phyloP scores from a whole-genome alignment of 2,797 vertebrate genomes.

The Meriones psammophilus region DNA sequence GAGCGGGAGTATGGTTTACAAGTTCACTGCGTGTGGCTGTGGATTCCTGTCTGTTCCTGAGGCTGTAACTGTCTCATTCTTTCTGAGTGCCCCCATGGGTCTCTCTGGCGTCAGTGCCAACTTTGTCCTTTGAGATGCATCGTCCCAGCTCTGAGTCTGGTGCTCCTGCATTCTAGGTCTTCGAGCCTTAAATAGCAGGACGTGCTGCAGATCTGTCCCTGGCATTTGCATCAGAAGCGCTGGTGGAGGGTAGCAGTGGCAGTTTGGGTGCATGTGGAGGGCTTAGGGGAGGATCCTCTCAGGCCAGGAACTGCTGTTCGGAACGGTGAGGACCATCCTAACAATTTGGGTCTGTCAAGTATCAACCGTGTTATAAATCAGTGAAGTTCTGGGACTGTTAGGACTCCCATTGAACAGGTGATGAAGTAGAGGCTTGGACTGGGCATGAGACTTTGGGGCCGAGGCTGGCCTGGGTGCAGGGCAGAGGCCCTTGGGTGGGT shows the following conservation, averaged over 20 bases:
- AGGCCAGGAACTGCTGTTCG: neutral
- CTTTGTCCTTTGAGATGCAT: neutral
- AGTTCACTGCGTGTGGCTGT: neutral
- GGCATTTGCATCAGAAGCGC: neutral
- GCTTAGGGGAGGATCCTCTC: neutral
- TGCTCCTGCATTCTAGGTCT: neutral
- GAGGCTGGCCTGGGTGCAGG: neutral
- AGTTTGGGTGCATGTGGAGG: neutral
- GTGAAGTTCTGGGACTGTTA: neutral
- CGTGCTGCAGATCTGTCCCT: neutral
- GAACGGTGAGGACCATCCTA: neutral
- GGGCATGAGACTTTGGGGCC: neutral
- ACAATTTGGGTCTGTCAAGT: neutral
- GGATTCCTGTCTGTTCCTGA: neutral
- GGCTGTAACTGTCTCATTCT: neutral
- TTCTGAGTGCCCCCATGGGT: neutral
- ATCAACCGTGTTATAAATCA: neutral
- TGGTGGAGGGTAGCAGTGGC: rapidly evolving
- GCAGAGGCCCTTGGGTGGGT: neutral
- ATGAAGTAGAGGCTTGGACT: neutral
- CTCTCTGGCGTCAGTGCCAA: neutral
- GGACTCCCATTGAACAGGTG: neutral
- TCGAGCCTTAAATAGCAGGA: neutral
- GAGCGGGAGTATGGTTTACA: neutral
- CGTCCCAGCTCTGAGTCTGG: neutral